Base-by-base conservation (phyloP, 2,888 invertebrate species). In the Meiosimyza platycephala region DNA sequence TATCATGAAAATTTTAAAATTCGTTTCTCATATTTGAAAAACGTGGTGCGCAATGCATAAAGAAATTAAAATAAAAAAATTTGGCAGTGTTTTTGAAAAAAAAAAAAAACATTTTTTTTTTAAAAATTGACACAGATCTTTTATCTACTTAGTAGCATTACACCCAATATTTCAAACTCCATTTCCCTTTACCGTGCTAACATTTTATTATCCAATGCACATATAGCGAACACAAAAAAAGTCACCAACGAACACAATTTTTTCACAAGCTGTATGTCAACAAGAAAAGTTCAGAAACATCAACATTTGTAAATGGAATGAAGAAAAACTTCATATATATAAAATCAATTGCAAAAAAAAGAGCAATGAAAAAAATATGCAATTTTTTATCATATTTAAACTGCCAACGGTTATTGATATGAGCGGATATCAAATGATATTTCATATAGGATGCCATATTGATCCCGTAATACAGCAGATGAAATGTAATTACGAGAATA, bases 371-470 rank as follows among this genome's bases (percentile, higher is more conserved):
- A 55, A n/a, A 55, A 55, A 18, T 4, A 16, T 5, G 40, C 18
- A 57, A 57, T 57, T 57, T 18, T 40, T 57, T 12, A 18, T 6
- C 55, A 22, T 67, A 22, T 57, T 67, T 57, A 48, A 22, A 33
- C 48, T 28, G 47, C 40, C 18, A 48, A 5, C 22, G 28, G 57
- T 33, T 64, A 28, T 50, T 52, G 51, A 48, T 65, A 28, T 57
- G 57, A 16, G 18, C 55, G 55, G 55, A 55, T 55, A 55, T 55
- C 55, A 22, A 22, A 55, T 16, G 55, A 55, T 55, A 55, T 55
- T 18, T 55, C 55, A 16, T 16, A 18, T 18, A 22, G 16, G 55
- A 55, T 22, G 55, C 22, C 55, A 15, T 11, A 5, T 11, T n/a
- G 16, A 55, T 55, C 55, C 55, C 18, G 3, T 22, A 22, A 15